Percentiles rank a stretch among this genome's conserved stretches.
Evolutionary conservation across 2,888 invertebrate genomes (phyloP).

Genomic region (Thereva unica): DNA sequence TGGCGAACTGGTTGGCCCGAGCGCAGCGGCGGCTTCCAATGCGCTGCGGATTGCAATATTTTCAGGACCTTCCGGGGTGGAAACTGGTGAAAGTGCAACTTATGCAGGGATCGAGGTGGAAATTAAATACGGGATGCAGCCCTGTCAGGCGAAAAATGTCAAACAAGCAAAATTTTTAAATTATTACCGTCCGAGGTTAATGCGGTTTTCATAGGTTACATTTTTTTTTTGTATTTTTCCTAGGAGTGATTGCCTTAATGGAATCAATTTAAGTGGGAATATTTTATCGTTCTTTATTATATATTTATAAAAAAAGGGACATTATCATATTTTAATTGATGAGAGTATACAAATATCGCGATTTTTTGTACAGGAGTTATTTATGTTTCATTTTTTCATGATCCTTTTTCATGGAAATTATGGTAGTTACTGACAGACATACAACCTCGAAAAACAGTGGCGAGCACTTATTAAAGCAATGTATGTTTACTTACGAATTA

Average conservation of each 20-base stretch:
- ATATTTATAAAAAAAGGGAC: too few species aligned
- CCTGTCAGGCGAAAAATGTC: conserved; percentile 23
- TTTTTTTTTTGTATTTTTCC: neutral
- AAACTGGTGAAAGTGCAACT: neutral
- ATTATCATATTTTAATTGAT: too few species aligned
- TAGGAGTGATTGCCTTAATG: neutral
- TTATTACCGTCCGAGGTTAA: conserved; percentile 28
- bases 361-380: too few species aligned
- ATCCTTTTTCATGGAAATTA: too few species aligned
- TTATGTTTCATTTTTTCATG: too few species aligned
- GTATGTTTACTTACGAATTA: too few species aligned
- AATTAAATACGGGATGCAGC: conserved; percentile 23
- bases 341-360: too few species aligned
- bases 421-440: too few species aligned
- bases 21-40: conserved; percentile 6
- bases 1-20: neutral
- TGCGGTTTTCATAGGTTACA: conserved; percentile 19
- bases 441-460: too few species aligned
- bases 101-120: conserved; percentile 13
- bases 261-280: too few species aligned
- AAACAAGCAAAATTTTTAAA: conserved; percentile 30
- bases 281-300: too few species aligned
- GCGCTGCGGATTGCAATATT: conserved; percentile 1
- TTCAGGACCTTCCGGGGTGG: neutral
- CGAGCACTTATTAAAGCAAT: too few species aligned